These are phyloP conservation scores for Xylocampa areola DNA, from an alignment of 2,888 invertebrate genomes.

Conservation along the genomic window DNA sequence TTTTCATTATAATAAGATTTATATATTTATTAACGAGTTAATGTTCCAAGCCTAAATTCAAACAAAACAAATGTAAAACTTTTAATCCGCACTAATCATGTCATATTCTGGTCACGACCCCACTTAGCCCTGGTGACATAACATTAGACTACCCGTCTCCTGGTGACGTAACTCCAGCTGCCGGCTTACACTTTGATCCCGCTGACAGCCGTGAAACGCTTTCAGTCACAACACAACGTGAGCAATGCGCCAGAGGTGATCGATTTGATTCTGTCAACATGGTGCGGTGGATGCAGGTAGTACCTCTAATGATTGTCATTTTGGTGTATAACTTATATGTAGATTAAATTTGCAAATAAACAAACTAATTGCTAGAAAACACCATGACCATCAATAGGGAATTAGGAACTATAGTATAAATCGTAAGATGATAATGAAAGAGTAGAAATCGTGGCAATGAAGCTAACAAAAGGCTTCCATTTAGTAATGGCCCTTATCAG, in stretches of 20 bases:
- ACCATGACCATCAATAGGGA: too few relatives aligned
- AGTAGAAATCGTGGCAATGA: too few relatives aligned
- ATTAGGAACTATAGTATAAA: too few relatives aligned
- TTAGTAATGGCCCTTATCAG: too few relatives aligned
- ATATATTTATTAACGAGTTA: too few relatives aligned
- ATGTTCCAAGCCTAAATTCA: not conserved
- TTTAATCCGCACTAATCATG: not conserved
- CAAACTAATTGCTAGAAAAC: too few relatives aligned
- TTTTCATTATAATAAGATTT: too few relatives aligned
- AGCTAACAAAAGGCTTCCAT: too few relatives aligned
- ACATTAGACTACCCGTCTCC: slow-evolving; percentile 24
- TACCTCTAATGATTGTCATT: slow-evolving; percentile 10
- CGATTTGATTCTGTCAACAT: slow-evolving; percentile 28
- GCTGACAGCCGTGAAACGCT: slow-evolving; percentile 37
- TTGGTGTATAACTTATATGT: slow-evolving; percentile 3
- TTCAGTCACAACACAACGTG: slow-evolving; percentile 36
- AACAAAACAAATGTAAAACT: not conserved
- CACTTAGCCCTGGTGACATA: slow-evolving; percentile 13
- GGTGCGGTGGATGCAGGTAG: slow-evolving; percentile 15
- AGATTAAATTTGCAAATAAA: not conserved
- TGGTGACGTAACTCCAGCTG: slow-evolving; percentile 20
- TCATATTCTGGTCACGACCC: slow-evolving; percentile 1
- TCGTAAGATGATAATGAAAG: too few relatives aligned
- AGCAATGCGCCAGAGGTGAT: slow-evolving; percentile 29
- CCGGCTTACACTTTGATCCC: slow-evolving; percentile 33